phyloP scores from a whole-genome alignment of 2,113 vertebrate species.

The Cynoglossus semilaevis region DNA sequence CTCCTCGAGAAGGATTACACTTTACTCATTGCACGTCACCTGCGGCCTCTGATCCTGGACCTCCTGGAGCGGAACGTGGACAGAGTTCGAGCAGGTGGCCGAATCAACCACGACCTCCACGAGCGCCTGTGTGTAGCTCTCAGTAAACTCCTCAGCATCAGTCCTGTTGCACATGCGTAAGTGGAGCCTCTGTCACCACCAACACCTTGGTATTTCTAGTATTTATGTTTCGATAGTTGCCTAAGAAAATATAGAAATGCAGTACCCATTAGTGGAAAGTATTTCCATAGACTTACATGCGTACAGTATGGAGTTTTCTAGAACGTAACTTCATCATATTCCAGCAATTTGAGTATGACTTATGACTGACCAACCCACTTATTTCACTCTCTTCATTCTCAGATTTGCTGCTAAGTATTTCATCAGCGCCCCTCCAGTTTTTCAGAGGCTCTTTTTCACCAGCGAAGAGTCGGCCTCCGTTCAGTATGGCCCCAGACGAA shows the following conservation, averaged over 20 bases:
- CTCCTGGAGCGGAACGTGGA: slow-evolving; percentile 90
- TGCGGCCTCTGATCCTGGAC: slow-evolving; percentile 88
- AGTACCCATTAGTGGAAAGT: too few relatives aligned
- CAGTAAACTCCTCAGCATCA: slow-evolving; percentile 85
- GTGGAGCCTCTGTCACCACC: slow-evolving; percentile 48
- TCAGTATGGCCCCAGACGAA: slow-evolving; percentile 88
- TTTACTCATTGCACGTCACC: slow-evolving; percentile 82
- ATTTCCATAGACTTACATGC: too few relatives aligned
- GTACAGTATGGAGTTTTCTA: too few relatives aligned
- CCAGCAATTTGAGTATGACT: too few relatives aligned
- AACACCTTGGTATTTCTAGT: neutral
- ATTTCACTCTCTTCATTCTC: neutral
- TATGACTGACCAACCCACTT: neutral
- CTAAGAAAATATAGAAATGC: too few relatives aligned
- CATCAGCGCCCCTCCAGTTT: slow-evolving; percentile 85
- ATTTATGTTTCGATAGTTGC: neutral
- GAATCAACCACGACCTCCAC: slow-evolving; percentile 89
- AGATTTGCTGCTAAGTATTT: slow-evolving; percentile 95
- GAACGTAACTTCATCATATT: too few relatives aligned
- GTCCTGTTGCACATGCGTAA: slow-evolving; percentile 90
- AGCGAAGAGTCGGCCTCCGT: slow-evolving; percentile 87
- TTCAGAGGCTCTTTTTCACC: slow-evolving; percentile 94
- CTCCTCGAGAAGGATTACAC: slow-evolving; percentile 92
- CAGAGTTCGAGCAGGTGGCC: slow-evolving; percentile 80
- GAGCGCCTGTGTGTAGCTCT: slow-evolving; percentile 95